Conservation (phyloP, 2,113 vertebrate species). For the Craseonycteris thonglongyai region DNA sequence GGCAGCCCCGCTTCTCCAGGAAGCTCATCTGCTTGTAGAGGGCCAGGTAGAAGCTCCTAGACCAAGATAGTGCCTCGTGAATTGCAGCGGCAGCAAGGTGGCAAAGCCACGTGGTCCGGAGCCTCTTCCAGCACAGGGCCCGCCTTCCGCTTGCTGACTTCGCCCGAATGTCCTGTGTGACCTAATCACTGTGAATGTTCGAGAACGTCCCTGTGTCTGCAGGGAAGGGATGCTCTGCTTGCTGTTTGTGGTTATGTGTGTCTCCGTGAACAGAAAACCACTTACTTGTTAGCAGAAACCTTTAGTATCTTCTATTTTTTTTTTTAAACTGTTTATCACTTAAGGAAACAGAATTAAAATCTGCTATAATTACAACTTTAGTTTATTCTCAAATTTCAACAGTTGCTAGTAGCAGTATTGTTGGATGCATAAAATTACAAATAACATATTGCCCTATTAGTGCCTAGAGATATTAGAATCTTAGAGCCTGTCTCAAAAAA, state of each 20-base stretch:
- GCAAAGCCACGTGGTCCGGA: background rate
- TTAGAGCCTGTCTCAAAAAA: background rate
- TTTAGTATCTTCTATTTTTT: background rate
- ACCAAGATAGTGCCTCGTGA: background rate
- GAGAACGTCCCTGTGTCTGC: background rate
- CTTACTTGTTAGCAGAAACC: background rate
- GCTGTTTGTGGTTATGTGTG: background rate
- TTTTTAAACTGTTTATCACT: background rate
- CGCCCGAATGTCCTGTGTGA: accelerated
- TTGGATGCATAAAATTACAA: background rate
- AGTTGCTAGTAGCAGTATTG: background rate
- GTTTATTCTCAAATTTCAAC: background rate
- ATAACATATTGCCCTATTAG: background rate
- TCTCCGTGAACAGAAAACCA: background rate
- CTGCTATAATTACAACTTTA: background rate
- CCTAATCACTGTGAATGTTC: accelerated
- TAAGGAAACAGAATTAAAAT: background rate
- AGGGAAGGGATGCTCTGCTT: background rate
- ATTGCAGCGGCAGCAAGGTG: accelerated
- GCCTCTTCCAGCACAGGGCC: accelerated
- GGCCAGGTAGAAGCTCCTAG: slow-evolving; percentile 93
- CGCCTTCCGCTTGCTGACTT: accelerated
- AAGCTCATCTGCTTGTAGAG: slow-evolving; percentile 97
- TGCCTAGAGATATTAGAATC: background rate
- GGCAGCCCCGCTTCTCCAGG: slow-evolving; percentile 95